Conservation (phyloP, 2,797 vertebrate genomes). For the Galaxias olidus region DNA sequence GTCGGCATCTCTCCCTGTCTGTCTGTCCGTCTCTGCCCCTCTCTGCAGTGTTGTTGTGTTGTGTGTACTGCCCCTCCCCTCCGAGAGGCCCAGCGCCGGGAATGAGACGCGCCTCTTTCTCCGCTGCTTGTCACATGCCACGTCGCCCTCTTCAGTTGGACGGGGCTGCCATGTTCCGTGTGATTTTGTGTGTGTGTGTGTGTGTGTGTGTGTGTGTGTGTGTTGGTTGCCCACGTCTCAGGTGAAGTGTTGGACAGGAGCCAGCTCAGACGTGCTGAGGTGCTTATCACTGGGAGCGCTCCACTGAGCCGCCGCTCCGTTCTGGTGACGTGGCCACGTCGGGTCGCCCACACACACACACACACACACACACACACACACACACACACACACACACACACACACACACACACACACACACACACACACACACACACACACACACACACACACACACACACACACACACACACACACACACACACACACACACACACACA, state of each 20-base stretch:
- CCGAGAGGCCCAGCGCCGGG: neutral
- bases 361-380: slow-evolving; percentile 5
- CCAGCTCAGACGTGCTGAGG: slow-evolving; percentile 19
- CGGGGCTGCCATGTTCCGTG: neutral
- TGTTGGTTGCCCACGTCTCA: neutral
- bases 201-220: neutral
- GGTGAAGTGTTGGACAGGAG: slow-evolving; percentile 1
- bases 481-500: neutral
- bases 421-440: neutral
- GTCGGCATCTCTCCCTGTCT: too few relatives aligned
- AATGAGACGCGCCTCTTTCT: neutral
- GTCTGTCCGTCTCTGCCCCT: slow-evolving; percentile 18
- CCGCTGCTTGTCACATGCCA: neutral
- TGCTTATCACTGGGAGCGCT: too few relatives aligned
- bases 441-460: neutral
- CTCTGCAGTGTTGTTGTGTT: slow-evolving; percentile 17
- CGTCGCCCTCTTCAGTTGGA: neutral
- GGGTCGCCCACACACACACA: too few relatives aligned
- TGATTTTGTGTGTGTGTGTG: neutral
- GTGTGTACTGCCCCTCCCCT: neutral
- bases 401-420: neutral
- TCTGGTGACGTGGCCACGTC: too few relatives aligned
- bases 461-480: neutral
- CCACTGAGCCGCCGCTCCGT: too few relatives aligned
- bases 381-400: neutral